phyloP scores from a whole-genome alignment of 2,113 vertebrate genomes.

The Gasterosteus nipponicus region DNA sequence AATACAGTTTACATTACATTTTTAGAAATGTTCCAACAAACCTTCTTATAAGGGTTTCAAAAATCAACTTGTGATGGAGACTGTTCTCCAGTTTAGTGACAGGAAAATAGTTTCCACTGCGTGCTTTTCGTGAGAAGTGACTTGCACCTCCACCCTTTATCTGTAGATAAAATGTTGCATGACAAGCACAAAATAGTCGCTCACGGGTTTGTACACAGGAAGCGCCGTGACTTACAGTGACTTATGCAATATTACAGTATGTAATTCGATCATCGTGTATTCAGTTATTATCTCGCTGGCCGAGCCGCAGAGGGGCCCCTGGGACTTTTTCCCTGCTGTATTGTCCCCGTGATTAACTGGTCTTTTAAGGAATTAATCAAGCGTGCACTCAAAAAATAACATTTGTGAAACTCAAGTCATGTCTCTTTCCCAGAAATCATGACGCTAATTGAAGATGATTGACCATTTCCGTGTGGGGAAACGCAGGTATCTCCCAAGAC shows the following conservation, averaged over 20 bases:
- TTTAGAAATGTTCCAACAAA: neutral
- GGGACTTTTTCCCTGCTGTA: neutral
- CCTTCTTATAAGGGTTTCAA: neutral
- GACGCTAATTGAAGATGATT: neutral
- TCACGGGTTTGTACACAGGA: neutral
- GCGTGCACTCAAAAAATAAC: neutral
- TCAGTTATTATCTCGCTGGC: neutral
- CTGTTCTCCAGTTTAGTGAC: neutral
- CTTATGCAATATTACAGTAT: neutral
- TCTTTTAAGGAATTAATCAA: neutral
- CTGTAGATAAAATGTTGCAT: conserved; percentile 10
- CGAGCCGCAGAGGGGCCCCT: neutral
- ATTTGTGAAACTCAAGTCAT: neutral
- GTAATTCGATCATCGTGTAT: neutral
- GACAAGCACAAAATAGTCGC: neutral
- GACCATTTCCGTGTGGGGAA: neutral
- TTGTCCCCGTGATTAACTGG: neutral
- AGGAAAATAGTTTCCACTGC: neutral
- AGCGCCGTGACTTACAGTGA: neutral
- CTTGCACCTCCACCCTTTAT: neutral
- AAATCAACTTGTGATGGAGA: neutral
- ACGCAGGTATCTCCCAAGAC: neutral
- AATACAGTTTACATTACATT: neutral
- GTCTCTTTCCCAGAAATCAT: neutral
- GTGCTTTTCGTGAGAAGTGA: neutral